A percentile compares a stretch with the other conserved stretches of the same genome.
These are phyloP conservation scores for Rattus norvegicus DNA, from an alignment of 2,113 vertebrate species.

Conservation along the genomic window GRCr8 NC_086025.1:50641001-50641500, in stretches of 20 bases:
- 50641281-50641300: background rate
- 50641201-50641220: background rate
- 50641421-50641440: background rate
- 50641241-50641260: background rate
- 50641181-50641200: background rate
- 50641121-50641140: constrained; percentile 8
- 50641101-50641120: background rate
- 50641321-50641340: background rate
- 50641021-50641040: constrained; percentile 26
- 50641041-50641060: constrained; percentile 18
- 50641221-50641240: background rate
- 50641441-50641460: background rate
- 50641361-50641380: background rate
- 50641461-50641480: background rate
- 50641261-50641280: background rate
- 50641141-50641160: background rate
- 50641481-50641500: background rate
- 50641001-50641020: constrained; percentile 61
- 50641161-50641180: background rate
- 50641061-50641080: background rate
- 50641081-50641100: background rate
- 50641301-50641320: background rate
- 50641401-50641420: background rate
- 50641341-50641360: background rate
- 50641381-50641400: background rate